These are phyloP conservation scores for Congeria kusceri DNA, from an alignment of 2,888 invertebrate species.

Conservation along the genomic window DNA sequence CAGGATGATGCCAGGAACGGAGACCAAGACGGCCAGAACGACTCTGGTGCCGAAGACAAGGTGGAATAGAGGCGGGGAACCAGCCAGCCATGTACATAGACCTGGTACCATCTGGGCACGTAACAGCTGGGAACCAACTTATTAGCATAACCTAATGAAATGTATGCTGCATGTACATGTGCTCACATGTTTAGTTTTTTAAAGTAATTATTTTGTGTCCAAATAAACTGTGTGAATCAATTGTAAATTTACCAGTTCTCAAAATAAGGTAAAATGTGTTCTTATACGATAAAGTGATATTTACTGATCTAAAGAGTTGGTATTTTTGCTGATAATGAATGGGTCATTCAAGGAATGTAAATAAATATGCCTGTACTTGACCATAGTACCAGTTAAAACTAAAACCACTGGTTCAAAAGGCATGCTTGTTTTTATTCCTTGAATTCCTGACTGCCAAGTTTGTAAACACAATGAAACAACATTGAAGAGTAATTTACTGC, in stretches of 20 bases:
- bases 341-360: no score
- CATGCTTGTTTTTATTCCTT: not conserved
- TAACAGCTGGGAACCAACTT: slow-evolving; percentile 66
- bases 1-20: slow-evolving; percentile 39
- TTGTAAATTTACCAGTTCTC: no score
- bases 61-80: slow-evolving; percentile 38
- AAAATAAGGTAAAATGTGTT: no score
- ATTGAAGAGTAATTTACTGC: not conserved
- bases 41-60: slow-evolving; percentile 57
- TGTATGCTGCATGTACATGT: slow-evolving; percentile 41
- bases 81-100: slow-evolving; percentile 34
- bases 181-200: not conserved
- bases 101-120: slow-evolving; percentile 62
- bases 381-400: no score
- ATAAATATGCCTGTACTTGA: no score
- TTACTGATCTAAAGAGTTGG: no score
- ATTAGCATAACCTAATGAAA: slow-evolving; percentile 3
- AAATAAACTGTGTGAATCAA: slow-evolving; percentile 1
- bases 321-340: no score
- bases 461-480: slow-evolving; percentile 3
- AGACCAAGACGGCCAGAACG: slow-evolving; percentile 37
- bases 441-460: slow-evolving; percentile 5
- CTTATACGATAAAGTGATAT: no score
- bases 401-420: no score
- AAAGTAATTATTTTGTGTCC: not conserved